Conservation (phyloP, 2,888 invertebrate genomes). For the Polydrusus tereticollis region DNA sequence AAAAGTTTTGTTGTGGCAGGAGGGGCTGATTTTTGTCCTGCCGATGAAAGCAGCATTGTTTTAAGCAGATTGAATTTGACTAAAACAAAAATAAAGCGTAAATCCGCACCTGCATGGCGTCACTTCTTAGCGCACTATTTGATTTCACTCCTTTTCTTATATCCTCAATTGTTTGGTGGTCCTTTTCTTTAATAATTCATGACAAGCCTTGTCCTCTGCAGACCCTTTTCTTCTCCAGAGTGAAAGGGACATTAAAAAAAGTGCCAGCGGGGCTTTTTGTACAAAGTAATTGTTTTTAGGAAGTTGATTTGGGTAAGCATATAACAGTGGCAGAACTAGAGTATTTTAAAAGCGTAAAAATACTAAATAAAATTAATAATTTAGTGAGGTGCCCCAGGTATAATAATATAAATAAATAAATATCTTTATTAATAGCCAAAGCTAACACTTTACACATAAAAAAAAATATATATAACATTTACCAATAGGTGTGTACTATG, state of each 20-base stretch:
- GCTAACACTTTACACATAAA: too few species aligned
- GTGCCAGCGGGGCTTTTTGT: conserved; percentile 9
- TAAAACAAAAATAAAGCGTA: neutral
- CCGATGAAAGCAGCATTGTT: neutral
- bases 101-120: neutral
- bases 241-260: conserved; percentile 15
- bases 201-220: conserved; percentile 5
- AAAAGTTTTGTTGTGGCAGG: too few species aligned
- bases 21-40: too few species aligned
- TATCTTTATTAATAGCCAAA: too few species aligned
- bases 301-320: neutral
- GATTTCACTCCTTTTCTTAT: conserved; percentile 13
- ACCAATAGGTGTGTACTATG: too few species aligned
- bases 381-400: too few species aligned
- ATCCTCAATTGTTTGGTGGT: conserved; percentile 13
- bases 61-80: neutral
- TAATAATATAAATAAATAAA: too few species aligned
- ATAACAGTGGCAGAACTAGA: neutral
- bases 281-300: neutral
- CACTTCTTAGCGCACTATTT: neutral
- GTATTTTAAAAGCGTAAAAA: too few species aligned
- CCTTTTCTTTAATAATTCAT: conserved; percentile 20
- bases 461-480: too few species aligned
- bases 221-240: conserved; percentile 11
- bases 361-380: too few species aligned